A percentile compares a stretch with the other conserved stretches of the same genome.
Evolutionary conservation across 2,113 vertebrate genomes (phyloP).

Genomic region (Elephantulus edwardii): DNA sequence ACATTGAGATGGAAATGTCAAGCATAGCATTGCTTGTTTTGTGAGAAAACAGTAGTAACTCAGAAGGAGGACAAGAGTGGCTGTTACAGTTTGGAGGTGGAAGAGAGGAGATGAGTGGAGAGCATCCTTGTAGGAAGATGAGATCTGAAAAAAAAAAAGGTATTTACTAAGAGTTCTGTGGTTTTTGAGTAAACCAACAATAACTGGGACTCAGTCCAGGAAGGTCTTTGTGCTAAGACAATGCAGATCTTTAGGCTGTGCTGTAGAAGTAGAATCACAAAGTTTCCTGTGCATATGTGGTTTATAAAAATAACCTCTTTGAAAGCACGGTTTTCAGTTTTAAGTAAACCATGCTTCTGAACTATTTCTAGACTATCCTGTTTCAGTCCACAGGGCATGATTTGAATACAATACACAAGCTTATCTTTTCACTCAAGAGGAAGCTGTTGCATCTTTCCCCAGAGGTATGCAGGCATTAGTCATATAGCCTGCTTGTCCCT

Average conservation of each 20-base stretch:
- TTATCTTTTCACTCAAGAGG: conserved; percentile 69
- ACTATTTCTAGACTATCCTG: conserved; percentile 80
- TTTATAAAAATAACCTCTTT: conserved; percentile 80
- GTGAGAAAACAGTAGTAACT: background rate
- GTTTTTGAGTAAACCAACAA: conserved; percentile 60
- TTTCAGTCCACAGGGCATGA: conserved; percentile 64
- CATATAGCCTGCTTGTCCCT: conserved; percentile 10
- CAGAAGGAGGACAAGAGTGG: background rate
- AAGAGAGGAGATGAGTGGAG: background rate
- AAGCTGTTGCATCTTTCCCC: conserved; percentile 52
- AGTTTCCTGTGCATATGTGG: conserved; percentile 75
- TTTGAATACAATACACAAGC: conserved; percentile 58
- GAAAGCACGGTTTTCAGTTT: conserved; percentile 73
- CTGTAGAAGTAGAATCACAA: conserved; percentile 66
- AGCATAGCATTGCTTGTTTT: conserved; percentile 3
- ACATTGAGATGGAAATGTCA: background rate
- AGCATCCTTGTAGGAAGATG: background rate
- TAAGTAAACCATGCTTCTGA: conserved; percentile 59
- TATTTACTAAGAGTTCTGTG: conserved; percentile 23
- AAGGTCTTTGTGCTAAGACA: conserved; percentile 71
- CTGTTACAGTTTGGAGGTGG: background rate
- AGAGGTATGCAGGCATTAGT: conserved; percentile 65
- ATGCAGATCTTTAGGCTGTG: conserved; percentile 59
- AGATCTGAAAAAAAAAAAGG: background rate
- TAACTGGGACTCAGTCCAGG: conserved; percentile 56